phyloP scores from a whole-genome alignment of 1,140 invertebrate species.

The Apis mellifera region Amel_HAv3.1 CM009935.2:7459001-7459500 shows the following conservation, averaged over 20 bases:
- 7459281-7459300: conserved; percentile 70
- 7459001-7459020: conserved; percentile 51
- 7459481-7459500: conserved; percentile 73
- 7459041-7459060: conserved; percentile 78
- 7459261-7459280: conserved; percentile 63
- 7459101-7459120: conserved; percentile 66
- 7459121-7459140: conserved; percentile 70
- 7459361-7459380: background rate
- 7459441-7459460: conserved; percentile 71
- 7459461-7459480: conserved; percentile 78
- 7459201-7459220: conserved; percentile 78
- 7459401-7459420: background rate
- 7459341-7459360: conserved; percentile 76
- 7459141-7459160: conserved; percentile 64
- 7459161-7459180: conserved; percentile 66
- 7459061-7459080: conserved; percentile 78
- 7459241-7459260: conserved; percentile 73
- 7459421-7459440: background rate
- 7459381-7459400: background rate
- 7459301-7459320: conserved; percentile 69
- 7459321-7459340: conserved; percentile 75
- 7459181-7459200: conserved; percentile 72
- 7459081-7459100: conserved; percentile 64
- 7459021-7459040: conserved; percentile 24
- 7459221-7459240: conserved; percentile 78